Conservation (phyloP, 2,113 vertebrate species). For the Osmerus eperlanus region DNA sequence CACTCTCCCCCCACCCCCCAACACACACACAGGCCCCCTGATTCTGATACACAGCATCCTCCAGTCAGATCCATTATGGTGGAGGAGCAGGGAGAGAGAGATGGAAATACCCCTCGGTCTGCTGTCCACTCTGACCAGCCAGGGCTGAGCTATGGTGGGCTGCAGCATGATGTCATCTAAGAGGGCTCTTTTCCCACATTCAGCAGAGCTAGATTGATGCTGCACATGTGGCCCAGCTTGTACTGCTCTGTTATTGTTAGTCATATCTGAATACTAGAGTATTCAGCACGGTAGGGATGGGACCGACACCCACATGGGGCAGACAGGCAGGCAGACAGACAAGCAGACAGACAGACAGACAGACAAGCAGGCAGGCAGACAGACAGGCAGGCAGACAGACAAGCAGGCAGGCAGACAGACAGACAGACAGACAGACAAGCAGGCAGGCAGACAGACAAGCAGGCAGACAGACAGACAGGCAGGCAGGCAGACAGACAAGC, state of each 20-base stretch:
- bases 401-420: slow-evolving; percentile 29
- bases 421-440: slow-evolving; percentile 5
- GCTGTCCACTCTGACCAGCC: slow-evolving; percentile 63
- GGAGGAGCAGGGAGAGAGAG: slow-evolving; percentile 33
- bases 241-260: slow-evolving; percentile 56
- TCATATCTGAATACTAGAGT: slow-evolving; percentile 63
- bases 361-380: slow-evolving; percentile 12
- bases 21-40: slow-evolving; percentile 11
- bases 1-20: not conserved
- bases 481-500: no score
- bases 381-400: slow-evolving; percentile 20
- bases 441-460: no score
- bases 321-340: not conserved
- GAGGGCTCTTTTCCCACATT: slow-evolving; percentile 60
- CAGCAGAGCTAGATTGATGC: slow-evolving; percentile 61
- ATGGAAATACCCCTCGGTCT: slow-evolving; percentile 58
- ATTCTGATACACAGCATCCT: slow-evolving; percentile 12
- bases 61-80: slow-evolving; percentile 32
- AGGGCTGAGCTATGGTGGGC: slow-evolving; percentile 46
- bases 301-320: slow-evolving; percentile 44
- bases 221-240: slow-evolving; percentile 59
- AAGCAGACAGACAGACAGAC: not conserved
- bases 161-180: slow-evolving; percentile 61
- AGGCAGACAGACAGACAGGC: no score
- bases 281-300: slow-evolving; percentile 45